Conservation (phyloP, 2,888 invertebrate genomes). For the Hirtodrosophila duncani region DNA sequence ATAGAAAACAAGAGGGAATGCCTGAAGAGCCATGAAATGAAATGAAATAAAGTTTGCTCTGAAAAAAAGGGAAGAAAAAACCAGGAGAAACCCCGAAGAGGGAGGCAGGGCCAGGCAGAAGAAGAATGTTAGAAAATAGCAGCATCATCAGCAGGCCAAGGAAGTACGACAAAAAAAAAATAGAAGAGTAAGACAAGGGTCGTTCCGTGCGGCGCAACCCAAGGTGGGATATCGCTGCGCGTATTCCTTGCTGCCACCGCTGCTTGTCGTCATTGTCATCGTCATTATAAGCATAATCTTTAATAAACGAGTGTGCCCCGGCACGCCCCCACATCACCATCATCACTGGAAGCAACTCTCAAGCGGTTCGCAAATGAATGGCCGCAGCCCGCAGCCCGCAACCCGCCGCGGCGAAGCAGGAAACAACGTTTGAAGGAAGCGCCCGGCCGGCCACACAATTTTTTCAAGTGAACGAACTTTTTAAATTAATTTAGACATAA, state of each 20-base stretch:
- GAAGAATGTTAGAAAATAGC: conserved; percentile 58
- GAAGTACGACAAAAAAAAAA: not conserved
- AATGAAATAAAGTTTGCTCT: conserved; percentile 40
- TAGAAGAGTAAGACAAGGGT: not conserved
- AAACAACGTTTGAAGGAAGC: conserved; percentile 8
- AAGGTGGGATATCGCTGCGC: conserved; percentile 6
- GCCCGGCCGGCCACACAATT: conserved; percentile 37
- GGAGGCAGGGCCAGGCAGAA: conserved; percentile 11
- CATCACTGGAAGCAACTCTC: conserved; percentile 38
- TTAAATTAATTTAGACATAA: conserved; percentile 70
- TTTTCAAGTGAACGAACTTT: conserved; percentile 70
- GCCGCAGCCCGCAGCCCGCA: conserved; percentile 17
- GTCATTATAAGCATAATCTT: conserved; percentile 72
- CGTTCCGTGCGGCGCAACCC: not conserved
- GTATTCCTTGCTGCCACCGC: conserved; percentile 36
- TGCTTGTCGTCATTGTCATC: conserved; percentile 69
- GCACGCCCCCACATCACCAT: conserved; percentile 27
- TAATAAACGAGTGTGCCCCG: conserved; percentile 67
- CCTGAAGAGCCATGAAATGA: conserved; percentile 35
- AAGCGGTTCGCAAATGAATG: conserved; percentile 55
- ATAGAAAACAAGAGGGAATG: conserved; percentile 7
- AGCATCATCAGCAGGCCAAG: conserved; percentile 59
- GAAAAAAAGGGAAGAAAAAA: conserved; percentile 21
- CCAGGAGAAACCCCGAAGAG: conserved; percentile 2
- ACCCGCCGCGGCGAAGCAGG: not conserved